Conservation (phyloP, 2,797 vertebrate genomes). For the Pseudochirops corinnae region DNA sequence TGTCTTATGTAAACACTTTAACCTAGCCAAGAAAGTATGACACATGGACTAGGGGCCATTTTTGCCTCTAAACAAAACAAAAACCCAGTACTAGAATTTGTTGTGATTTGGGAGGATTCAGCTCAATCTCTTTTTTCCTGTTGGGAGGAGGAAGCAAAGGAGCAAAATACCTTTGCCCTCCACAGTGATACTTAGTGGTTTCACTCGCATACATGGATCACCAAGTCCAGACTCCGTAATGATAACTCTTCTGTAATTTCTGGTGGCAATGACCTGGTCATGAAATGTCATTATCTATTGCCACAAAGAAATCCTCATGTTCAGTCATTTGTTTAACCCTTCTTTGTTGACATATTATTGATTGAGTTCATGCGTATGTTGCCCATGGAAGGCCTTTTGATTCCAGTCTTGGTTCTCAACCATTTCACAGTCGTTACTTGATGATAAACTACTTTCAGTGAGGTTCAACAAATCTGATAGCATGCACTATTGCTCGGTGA, state of each 20-base stretch:
- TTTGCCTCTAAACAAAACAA: background rate
- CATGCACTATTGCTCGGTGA: background rate
- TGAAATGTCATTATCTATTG: background rate
- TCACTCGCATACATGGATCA: background rate
- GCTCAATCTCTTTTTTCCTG: background rate
- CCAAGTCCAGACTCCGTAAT: background rate
- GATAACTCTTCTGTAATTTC: background rate
- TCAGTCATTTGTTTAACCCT: background rate
- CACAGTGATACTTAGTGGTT: background rate
- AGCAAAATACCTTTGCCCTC: background rate
- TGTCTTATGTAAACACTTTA: background rate
- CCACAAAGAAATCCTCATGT: background rate
- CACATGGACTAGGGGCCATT: background rate
- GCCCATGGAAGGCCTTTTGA: background rate
- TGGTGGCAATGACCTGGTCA: background rate
- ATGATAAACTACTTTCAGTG: background rate
- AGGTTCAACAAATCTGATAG: background rate
- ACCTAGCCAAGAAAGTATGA: background rate
- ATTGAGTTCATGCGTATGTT: background rate
- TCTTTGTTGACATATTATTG: constrained; percentile 1
- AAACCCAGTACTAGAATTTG: background rate
- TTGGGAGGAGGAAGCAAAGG: background rate
- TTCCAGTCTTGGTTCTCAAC: background rate
- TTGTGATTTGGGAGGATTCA: background rate
- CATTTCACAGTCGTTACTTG: background rate